Evolutionary conservation across 2,888 invertebrate species (phyloP).

Genomic region (Thymelicus acteon): DNA sequence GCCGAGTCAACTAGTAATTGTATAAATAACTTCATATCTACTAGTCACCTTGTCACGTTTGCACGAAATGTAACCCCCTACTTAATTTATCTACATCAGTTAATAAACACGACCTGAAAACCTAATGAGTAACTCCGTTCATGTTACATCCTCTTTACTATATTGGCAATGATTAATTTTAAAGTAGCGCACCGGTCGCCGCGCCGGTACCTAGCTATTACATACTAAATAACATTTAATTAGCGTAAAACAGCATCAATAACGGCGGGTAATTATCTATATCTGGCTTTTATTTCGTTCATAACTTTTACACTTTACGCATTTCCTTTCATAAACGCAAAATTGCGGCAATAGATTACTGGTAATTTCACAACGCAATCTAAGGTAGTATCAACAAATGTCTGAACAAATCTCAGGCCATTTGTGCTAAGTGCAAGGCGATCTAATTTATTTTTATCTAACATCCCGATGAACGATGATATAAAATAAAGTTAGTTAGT

Average conservation of each 20-base stretch:
- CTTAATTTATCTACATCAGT: not conserved
- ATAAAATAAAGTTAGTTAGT: conserved; percentile 17
- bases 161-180: conserved; percentile 1
- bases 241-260: not conserved
- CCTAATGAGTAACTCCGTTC: not conserved
- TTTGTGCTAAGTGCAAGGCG: conserved; percentile 16
- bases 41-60: not conserved
- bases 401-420: conserved; percentile 10
- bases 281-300: not conserved
- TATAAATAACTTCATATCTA: not conserved
- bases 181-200: too few species aligned
- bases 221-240: not conserved
- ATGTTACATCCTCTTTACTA: conserved; percentile 6
- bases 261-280: not conserved
- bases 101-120: not conserved
- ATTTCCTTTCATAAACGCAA: conserved; percentile 15
- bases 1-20: too few species aligned
- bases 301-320: conserved; percentile 7
- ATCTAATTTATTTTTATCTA: conserved; percentile 26
- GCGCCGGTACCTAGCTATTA: not conserved
- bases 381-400: conserved; percentile 10
- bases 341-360: conserved; percentile 9
- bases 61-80: not conserved
- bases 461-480: not conserved
- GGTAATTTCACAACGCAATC: conserved; percentile 5